These are phyloP conservation scores for Ditylenchus weischeri DNA, from an alignment of 2,888 invertebrate genomes.

Conservation along the genomic window DNA sequence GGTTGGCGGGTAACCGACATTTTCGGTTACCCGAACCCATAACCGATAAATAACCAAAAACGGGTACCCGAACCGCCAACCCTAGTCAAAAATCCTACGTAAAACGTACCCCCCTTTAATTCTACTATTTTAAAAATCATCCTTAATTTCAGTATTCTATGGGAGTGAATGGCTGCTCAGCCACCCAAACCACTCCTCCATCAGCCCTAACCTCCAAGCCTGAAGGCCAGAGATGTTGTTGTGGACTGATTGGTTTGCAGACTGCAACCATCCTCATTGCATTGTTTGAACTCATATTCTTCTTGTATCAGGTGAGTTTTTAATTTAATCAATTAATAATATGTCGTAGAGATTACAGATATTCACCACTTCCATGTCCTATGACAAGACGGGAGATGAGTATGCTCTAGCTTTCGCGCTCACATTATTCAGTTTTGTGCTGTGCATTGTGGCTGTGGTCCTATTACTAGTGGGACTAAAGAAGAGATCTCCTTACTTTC, in stretches of 20 bases:
- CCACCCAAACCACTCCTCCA: background rate
- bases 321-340: background rate
- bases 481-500: conserved; percentile 30
- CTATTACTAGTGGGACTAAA: conserved; percentile 32
- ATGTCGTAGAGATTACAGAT: conserved; percentile 4
- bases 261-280: conserved; percentile 1
- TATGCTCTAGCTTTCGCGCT: conserved; percentile 16
- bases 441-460: conserved; percentile 36
- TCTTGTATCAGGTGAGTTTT: conserved; percentile 13
- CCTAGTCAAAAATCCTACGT: no score
- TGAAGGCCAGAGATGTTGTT: background rate
- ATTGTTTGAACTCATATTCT: conserved; percentile 11
- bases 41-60: no score
- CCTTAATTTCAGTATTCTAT: conserved; percentile 17
- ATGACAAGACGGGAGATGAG: conserved; percentile 16
- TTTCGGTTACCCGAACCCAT: no score
- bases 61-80: no score
- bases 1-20: no score
- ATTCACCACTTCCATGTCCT: conserved; percentile 5
- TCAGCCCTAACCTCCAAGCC: background rate
- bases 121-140: background rate
- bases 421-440: conserved; percentile 27
- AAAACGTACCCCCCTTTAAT: no score
- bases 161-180: conserved; percentile 13
- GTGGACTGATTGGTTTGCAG: conserved; percentile 6